Base-by-base conservation (phyloP, 2,113 vertebrate genomes). In the Arothron firmamentum region DNA sequence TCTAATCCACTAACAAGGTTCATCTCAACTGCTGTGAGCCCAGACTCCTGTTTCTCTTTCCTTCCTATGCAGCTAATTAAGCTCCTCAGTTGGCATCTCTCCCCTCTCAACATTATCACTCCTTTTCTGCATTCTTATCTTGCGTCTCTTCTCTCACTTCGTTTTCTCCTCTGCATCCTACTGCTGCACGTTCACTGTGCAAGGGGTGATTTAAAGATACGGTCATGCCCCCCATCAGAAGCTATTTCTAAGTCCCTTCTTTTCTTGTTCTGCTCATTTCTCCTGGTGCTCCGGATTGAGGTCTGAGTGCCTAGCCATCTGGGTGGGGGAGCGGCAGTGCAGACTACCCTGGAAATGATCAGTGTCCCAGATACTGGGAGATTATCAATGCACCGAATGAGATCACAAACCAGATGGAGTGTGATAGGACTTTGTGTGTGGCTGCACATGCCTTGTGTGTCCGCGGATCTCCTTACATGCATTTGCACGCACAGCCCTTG, bases 361-460 rank as follows among this genome's bases (percentile, higher is more conserved):
- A 78, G 70, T 85, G 87, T 85, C 87, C 88, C 84, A 90, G 87
- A 88, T 90, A 88, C 83, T 81, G 80, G 66, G 82, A 86, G 83
- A 87, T 87, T 88, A 88, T 88, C 87, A 88, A 85, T 88, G 85
- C 82, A 67, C 74, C 41, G 75, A 88, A 88, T 82, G 80, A 90
- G 85, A 84, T 88, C 86, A 85, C 78, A 71, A 83, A 81, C 83
- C 83, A 88, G 88, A 88, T 88, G 88, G 85, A 86, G 81, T 82
- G 85, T 77, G 84, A 81, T 70, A 74, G 75, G 74, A 85, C 79
- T 83, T 81, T 42, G 65, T 63, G 21, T 72, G 59, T 57, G 20
- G 52, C 49, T 63, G 56, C 75, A 57, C 41, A 72, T 59, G 52
- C 5, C 16, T 25, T 45, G 15, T 60, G 19, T 65, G 49, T 49